A percentile compares a stretch with the other conserved stretches of the same genome.
Evolutionary conservation across 1,140 invertebrate species (phyloP).

Genomic region (Berghia stephanieae): DNA sequence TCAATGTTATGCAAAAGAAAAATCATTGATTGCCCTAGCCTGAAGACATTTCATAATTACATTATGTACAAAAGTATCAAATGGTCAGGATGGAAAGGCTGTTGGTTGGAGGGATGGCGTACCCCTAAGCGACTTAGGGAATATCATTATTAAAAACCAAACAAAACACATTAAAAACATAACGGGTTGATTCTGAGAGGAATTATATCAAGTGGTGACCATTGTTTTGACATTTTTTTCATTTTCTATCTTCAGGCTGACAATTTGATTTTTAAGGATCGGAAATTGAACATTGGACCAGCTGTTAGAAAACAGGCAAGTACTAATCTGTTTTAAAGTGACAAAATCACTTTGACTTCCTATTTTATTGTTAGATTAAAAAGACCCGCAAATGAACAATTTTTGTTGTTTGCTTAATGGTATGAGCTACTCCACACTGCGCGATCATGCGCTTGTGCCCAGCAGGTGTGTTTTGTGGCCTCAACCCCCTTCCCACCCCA

Average conservation of each 20-base stretch:
- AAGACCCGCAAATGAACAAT: constrained; percentile 1
- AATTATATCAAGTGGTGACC: neutral
- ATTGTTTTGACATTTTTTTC: constrained; percentile 21
- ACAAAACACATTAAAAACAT: neutral
- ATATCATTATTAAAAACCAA: no score
- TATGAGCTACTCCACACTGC: constrained; percentile 24
- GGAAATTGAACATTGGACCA: constrained; percentile 89
- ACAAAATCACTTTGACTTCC: constrained; percentile 26
- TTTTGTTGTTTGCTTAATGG: constrained; percentile 16
- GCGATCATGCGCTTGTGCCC: constrained; percentile 26
- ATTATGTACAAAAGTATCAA: no score
- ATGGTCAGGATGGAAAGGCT: no score
- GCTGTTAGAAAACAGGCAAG: constrained; percentile 84
- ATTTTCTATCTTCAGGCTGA: constrained; percentile 71
- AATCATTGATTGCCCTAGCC: no score
- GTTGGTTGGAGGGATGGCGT: no score
- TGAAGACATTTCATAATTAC: no score
- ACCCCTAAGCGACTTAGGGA: no score
- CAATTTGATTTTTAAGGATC: constrained; percentile 80
- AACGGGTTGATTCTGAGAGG: neutral
- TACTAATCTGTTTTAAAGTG: constrained; percentile 17
- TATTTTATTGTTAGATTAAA: constrained; percentile 33
- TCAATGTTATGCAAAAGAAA: no score
- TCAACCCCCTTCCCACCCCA: constrained; percentile 17
- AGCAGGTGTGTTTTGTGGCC: no score